Evolutionary conservation across 2,113 vertebrate genomes (phyloP).

Genomic region (Electrona antarctica): DNA sequence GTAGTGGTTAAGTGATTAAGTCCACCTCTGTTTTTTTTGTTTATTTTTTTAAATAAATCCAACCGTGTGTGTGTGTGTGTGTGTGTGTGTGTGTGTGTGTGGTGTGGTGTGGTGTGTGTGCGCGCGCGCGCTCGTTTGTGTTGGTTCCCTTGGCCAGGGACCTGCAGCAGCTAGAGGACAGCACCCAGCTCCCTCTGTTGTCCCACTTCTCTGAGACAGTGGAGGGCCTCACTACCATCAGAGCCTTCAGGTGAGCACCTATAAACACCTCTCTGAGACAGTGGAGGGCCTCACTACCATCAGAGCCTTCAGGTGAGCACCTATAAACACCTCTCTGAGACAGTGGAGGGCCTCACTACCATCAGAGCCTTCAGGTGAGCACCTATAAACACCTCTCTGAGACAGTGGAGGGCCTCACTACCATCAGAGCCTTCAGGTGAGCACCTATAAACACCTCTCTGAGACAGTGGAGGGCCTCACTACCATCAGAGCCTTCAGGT

Average conservation of each 20-base stretch:
- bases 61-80: too few relatives aligned
- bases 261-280: background rate
- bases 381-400: too few relatives aligned
- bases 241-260: constrained; percentile 89
- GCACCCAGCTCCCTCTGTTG: constrained; percentile 93
- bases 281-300: background rate
- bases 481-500: too few relatives aligned
- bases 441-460: too few relatives aligned
- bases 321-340: too few relatives aligned
- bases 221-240: constrained; percentile 94
- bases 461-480: too few relatives aligned
- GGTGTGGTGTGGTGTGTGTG: too few relatives aligned
- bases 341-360: too few relatives aligned
- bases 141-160: constrained; percentile 80
- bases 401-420: too few relatives aligned
- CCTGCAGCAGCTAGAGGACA: constrained; percentile 96
- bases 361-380: too few relatives aligned
- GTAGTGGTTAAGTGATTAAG: background rate
- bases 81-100: too few relatives aligned
- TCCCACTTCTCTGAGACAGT: constrained; percentile 97
- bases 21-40: background rate
- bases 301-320: background rate
- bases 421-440: too few relatives aligned
- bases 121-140: background rate
- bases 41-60: background rate